phyloP scores from a whole-genome alignment of 2,888 invertebrate species.

The Dynastes maya region DNA sequence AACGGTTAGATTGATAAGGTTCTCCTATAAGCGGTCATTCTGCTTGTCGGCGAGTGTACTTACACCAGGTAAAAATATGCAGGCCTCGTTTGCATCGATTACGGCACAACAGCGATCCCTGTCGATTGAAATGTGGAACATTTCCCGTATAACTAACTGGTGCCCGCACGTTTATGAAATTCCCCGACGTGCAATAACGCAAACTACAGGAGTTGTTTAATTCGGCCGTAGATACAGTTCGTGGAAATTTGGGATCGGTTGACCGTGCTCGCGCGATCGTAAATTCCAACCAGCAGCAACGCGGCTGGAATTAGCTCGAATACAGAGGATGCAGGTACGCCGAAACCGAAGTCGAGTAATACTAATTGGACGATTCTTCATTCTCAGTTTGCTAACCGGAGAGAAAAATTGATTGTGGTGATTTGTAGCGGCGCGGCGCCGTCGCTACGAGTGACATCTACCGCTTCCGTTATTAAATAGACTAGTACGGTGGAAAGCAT shows the following conservation, averaged over 20 bases:
- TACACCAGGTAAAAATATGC: too few relatives aligned
- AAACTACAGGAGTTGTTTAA: conserved; percentile 46
- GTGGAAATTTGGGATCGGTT: conserved; percentile 26
- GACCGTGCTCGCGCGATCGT: conserved; percentile 17
- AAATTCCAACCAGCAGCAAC: not conserved
- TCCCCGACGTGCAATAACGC: conserved; percentile 47
- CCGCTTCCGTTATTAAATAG: not conserved
- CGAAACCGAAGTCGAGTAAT: not conserved
- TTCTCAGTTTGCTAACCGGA: not conserved
- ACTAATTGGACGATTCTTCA: conserved; percentile 13
- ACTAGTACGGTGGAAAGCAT: not conserved
- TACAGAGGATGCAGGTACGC: not conserved
- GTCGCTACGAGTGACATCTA: not conserved
- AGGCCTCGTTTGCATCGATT: too few relatives aligned
- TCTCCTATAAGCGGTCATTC: too few relatives aligned
- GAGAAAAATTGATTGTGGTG: conserved; percentile 6
- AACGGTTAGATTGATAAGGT: too few relatives aligned
- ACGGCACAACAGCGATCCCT: too few relatives aligned
- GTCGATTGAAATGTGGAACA: too few relatives aligned
- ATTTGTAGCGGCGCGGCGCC: not conserved
- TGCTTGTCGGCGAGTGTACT: too few relatives aligned
- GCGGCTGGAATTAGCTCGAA: not conserved
- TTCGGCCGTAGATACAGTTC: conserved; percentile 22
- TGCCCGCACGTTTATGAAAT: not conserved
- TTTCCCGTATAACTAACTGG: too few relatives aligned